Evolutionary conservation across 2,888 invertebrate genomes (phyloP), one percentile per base, ranked within the genome.

Genomic region (Metopia argyrocephala): DNA sequence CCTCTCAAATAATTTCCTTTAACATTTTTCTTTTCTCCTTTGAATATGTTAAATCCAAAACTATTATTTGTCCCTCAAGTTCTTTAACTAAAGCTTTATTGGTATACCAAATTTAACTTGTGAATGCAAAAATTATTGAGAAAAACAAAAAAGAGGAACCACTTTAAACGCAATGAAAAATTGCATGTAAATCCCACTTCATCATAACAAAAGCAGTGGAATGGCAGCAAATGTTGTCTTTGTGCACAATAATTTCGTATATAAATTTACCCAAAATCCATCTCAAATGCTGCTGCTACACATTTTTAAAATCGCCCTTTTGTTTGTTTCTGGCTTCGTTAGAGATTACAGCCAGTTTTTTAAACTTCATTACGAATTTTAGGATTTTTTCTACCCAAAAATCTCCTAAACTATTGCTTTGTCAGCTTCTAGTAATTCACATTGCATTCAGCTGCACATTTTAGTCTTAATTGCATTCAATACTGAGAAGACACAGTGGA

Each of bases 211-310:
- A 25, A 54, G 66, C 38, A 20, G 61, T 23, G 23, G 38, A n/a
- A 61, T 1, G 5, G n/a, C 48, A 27, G 48, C 5, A 23, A 52
- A 21, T 31, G 61, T 54, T 54, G 71, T 20, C n/a, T 66, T n/a
- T 71, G 46, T 31, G 54, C 61, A 66, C 66, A 66, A 61, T 61
- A 73, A 31, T 78, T 73, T 73, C 20, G 18, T 25, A 61, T 78
- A 78, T 78, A 81, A 81, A 81, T 78, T 75, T 56, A n/a, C 65
- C 56, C 65, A 70, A 75, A 78, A 81, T 78, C 78, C 78, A 46
- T 75, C 70, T 78, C 61, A 81, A 75, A 45, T 76, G 25, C 50
- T 61, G 74, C 69, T 61, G 23, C 61, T 56, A n/a, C n/a, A n/a
- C n/a, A 23, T 73, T 79, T 57, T 21, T 28, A 2, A 18, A 12